Evolutionary conservation across 2,113 vertebrate species (phyloP).

Genomic region (Campylorhamphus procurvoides): DNA sequence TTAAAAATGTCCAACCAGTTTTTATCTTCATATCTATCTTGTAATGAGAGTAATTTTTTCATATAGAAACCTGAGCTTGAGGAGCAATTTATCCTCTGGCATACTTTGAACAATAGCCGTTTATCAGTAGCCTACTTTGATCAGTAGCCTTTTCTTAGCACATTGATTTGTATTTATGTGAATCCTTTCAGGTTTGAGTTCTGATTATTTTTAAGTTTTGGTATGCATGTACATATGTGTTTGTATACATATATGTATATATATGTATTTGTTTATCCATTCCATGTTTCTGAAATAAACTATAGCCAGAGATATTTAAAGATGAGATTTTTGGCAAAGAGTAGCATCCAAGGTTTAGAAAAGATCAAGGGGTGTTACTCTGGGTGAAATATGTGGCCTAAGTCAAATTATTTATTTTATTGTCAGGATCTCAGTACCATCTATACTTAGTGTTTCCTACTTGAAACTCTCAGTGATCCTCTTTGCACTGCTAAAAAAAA

Average conservation of each 20-base stretch:
- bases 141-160: background rate
- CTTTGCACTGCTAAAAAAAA: background rate
- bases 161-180: background rate
- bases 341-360: background rate
- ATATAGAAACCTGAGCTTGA: background rate
- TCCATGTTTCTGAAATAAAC: background rate
- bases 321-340: background rate
- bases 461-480: background rate
- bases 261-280: background rate
- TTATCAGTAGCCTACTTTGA: background rate
- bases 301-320: background rate
- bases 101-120: background rate
- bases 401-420: background rate
- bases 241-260: accelerated
- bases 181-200: background rate
- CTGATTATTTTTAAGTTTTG: background rate
- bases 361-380: background rate
- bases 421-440: background rate
- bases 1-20: background rate
- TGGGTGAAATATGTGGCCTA: background rate
- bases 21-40: background rate
- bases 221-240: background rate
- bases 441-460: background rate
- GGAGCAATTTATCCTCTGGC: background rate
- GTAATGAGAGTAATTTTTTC: background rate